Percentiles rank a stretch among this genome's conserved stretches.
These are phyloP conservation scores for Drosophila setifemur DNA, from an alignment of 1,140 invertebrate genomes.

Conservation along the genomic window DNA sequence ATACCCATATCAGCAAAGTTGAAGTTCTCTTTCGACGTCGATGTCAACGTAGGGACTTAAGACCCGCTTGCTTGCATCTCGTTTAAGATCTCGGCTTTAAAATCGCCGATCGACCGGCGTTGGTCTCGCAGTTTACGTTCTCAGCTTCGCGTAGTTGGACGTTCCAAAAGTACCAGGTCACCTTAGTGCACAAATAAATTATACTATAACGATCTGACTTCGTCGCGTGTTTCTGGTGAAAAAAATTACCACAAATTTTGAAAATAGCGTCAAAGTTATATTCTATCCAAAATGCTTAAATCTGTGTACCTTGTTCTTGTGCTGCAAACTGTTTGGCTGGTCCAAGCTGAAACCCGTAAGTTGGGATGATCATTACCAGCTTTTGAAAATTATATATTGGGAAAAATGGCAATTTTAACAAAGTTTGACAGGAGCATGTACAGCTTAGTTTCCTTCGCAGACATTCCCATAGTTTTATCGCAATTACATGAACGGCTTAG, in stretches of 20 bases:
- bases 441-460: no score
- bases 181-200: conserved; percentile 2
- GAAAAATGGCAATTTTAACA: no score
- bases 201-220: not conserved
- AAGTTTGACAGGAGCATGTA: no score
- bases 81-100: conserved; percentile 50
- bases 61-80: conserved; percentile 39
- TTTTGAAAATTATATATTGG: no score
- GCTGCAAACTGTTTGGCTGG: conserved; percentile 28
- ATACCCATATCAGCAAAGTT: conserved; percentile 9
- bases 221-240: not conserved
- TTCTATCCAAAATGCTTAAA: conserved; percentile 46
- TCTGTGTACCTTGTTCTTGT: conserved; percentile 38
- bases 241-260: not conserved
- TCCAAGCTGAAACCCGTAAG: conserved; percentile 60
- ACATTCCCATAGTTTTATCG: no score
- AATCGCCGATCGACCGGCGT: conserved; percentile 38
- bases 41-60: conserved; percentile 1
- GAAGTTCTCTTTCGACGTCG: conserved; percentile 32
- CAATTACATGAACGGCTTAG: no score
- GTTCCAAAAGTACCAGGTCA: conserved; percentile 9
- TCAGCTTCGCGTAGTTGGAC: conserved; percentile 55
- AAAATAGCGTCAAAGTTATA: not conserved
- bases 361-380: no score
- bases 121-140: conserved; percentile 61